These are phyloP conservation scores for Nematopogon swammerdamellus DNA, from an alignment of 2,888 invertebrate species.

Conservation along the genomic window DNA sequence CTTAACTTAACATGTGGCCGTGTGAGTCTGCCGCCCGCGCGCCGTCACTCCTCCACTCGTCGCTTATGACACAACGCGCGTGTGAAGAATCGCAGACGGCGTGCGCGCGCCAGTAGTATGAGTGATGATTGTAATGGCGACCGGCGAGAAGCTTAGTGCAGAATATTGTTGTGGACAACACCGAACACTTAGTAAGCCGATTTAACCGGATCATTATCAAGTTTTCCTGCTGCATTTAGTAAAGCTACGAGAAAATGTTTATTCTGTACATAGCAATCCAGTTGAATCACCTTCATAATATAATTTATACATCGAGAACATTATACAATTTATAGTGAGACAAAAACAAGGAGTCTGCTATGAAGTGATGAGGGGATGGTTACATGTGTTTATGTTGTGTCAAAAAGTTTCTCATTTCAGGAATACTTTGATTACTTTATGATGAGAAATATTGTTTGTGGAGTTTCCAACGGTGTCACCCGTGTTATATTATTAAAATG, in stretches of 20 bases:
- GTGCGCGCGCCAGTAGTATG: neutral
- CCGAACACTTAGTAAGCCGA: conserved; percentile 33
- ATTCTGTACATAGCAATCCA: no score
- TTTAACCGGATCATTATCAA: conserved; percentile 18
- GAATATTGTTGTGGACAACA: conserved; percentile 44
- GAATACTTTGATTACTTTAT: no score
- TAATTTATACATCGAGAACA: neutral
- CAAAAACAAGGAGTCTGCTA: neutral
- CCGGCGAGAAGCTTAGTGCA: conserved; percentile 29
- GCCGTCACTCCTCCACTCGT: no score
- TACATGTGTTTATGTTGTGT: neutral
- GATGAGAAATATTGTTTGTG: no score
- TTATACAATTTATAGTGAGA: neutral
- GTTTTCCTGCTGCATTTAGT: no score
- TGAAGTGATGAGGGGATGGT: neutral
- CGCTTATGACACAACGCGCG: no score
- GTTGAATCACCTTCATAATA: neutral
- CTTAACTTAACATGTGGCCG: neutral
- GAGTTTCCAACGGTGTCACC: no score
- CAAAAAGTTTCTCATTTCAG: no score
- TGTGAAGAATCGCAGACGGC: neutral
- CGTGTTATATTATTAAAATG: no score
- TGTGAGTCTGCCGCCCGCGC: neutral
- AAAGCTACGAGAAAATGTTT: no score
- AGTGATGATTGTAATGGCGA: neutral